Evolutionary conservation across 1,140 invertebrate species (phyloP), one percentile per base, ranked within the genome.

Genomic region (Lucilia cuprina): DNA sequence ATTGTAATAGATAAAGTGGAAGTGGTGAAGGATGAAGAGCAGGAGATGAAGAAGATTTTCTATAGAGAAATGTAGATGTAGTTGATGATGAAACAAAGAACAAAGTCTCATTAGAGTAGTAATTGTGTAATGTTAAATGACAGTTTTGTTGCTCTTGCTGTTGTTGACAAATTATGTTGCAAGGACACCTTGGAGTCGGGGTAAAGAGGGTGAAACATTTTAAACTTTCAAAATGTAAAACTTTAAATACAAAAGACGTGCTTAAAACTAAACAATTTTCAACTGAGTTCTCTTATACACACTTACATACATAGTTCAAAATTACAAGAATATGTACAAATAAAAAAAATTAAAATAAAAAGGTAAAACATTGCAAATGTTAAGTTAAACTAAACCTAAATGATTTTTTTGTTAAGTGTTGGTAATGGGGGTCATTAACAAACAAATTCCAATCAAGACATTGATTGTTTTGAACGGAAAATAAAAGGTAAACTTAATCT

Each of bases 181-280:
- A 17, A n/a, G 75, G 75, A 47, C 34, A 78, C 1, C 5, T 3
- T 0, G 41, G 2, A 7, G 0, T 0, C 5, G 41, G 17, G 34
- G 14, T n/a, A 60, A n/a, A 7, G 55, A 60, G n/a, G 55, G 55
- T n/a, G 7, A 19, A 35, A 34, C 13, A 34, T 35, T 41, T 34
- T 78, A 14, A 41, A 78, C 14, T 78, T 47, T 34, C 17, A 74
- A 74, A 74, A 74, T 25, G 10, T 10, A 19, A 19, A 34, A 21
- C 25, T 21, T 47, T 7, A 78, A 35, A 78, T 17, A 78, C 75
- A 78, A 78, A 78, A 78, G 75, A 78, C 35, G 75, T 78, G 35
- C 75, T 78, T 41, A 78, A 34, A 60, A 60, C 55, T n/a, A 17
- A 60, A 60, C 14, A 60, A 7, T 60, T 60, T 60, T 17, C 9